Base-by-base conservation (phyloP, 2,113 vertebrate species). In the Notechis scutatus region DNA sequence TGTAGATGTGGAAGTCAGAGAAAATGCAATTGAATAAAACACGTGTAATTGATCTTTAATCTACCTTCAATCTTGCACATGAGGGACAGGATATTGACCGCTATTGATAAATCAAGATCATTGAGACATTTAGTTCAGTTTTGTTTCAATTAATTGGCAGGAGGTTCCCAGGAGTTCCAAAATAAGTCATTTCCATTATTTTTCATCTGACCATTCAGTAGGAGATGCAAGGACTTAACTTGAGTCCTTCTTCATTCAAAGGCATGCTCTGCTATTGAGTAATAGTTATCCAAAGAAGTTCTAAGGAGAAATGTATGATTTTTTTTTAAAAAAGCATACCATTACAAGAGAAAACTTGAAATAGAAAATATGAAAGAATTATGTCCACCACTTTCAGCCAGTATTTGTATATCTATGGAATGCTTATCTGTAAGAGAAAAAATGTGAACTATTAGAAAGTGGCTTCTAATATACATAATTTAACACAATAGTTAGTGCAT, bases 401-500 rank as follows among this genome's bases (percentile, higher is more conserved):
- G 55, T 85, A 90, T 93, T 90, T 89, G 34, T 90, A 93, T 90
- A 86, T 90, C 45, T 93, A 61, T 90, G 69, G 59, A 34, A 10
- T 81, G 18, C 39, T 4, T 94, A 91, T 94, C 88, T 86, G 69
- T 24, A 92, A 81, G 29, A 0, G 74, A 57, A 96, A 88, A 95
- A 93, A 94, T 57, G 20, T 92, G 39, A 90, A 34, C 93, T 95
- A 94, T 91, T 50, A 91, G 92, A 94, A 94, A 64, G 26, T 64
- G 94, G 45, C 92, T 90, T 95, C 93, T 93, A 88, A 91, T 95
- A 90, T 69, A 92, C 52, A 5, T 91, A 96, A 94, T 95, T 95
- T 24, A 92, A 94, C 93, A 93, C 92, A 93, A 90, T 54, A 95
- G 69, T 34, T 61, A 92, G 56, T 88, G 93, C 93, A 89, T 96